These are phyloP conservation scores for Palythoa caribaeorum DNA, from an alignment of 92 coral and sea anemone species.

Conservation along the genomic window DNA sequence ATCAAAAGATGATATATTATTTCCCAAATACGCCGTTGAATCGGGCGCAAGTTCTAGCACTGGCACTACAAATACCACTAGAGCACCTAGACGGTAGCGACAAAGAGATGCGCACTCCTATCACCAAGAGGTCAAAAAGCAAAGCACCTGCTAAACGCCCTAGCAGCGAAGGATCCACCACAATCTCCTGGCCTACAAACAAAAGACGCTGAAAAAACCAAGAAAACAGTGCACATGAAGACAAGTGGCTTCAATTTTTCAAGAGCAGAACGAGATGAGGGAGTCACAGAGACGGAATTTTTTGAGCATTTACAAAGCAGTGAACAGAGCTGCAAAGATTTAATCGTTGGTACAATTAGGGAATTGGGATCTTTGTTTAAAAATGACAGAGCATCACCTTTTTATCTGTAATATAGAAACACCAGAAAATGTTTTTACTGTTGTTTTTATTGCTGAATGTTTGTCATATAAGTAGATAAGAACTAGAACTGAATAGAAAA, in stretches of 20 bases:
- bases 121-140: not conserved
- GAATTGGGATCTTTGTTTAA: conserved; percentile 20
- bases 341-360: conserved; percentile 18
- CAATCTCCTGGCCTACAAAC: conserved; percentile 1
- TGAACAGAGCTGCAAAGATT: conserved; percentile 11
- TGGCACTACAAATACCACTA: conserved; percentile 3
- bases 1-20: too few species aligned
- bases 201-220: not conserved
- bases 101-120: not conserved
- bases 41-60: too few species aligned
- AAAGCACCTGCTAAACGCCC: conserved; percentile 24
- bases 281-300: not conserved
- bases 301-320: conserved; percentile 15
- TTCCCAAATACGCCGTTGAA: too few species aligned
- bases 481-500: conserved; percentile 29
- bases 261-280: conserved; percentile 6
- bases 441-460: conserved; percentile 20
- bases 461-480: not conserved
- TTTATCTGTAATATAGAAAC: not conserved
- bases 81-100: not conserved
- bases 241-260: conserved; percentile 13
- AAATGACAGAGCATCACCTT: conserved; percentile 12
- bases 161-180: conserved; percentile 8
- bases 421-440: not conserved
- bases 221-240: not conserved